Percentiles rank a stretch among this genome's conserved stretches.
Conservation (phyloP, 2,113 vertebrate species). For the Abramis brama region DNA sequence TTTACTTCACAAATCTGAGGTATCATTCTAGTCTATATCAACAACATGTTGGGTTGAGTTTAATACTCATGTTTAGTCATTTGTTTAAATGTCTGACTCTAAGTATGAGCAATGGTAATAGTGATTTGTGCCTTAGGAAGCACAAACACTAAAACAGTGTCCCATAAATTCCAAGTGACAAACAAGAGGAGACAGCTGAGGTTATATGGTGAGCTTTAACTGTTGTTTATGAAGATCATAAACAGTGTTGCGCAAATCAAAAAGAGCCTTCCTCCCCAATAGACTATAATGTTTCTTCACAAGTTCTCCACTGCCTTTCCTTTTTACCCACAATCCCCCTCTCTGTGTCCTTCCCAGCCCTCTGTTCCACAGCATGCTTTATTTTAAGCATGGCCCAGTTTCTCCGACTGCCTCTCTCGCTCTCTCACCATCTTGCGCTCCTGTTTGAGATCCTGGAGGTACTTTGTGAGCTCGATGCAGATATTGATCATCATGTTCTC, state of each 20-base stretch:
- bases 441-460: constrained; percentile 87
- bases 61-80: neutral
- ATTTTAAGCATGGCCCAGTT: constrained; percentile 44
- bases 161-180: neutral
- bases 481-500: constrained; percentile 86
- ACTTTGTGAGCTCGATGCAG: constrained; percentile 86
- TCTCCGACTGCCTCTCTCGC: neutral
- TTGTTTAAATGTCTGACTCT: neutral
- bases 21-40: neutral
- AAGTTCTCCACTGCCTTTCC: neutral
- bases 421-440: constrained; percentile 84
- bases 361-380: constrained; percentile 51
- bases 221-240: constrained; percentile 3
- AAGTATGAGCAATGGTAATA: neutral
- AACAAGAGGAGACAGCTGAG: constrained; percentile 13
- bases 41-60: neutral
- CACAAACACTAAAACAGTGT: neutral
- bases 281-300: neutral
- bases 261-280: constrained; percentile 36
- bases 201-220: neutral
- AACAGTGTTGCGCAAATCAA: constrained; percentile 1
- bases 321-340: constrained; percentile 10
- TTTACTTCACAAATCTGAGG: neutral
- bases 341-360: constrained; percentile 49
- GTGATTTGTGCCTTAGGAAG: neutral